phyloP scores from a whole-genome alignment of 2,888 invertebrate species.

The Ferrisia virgata region DNA sequence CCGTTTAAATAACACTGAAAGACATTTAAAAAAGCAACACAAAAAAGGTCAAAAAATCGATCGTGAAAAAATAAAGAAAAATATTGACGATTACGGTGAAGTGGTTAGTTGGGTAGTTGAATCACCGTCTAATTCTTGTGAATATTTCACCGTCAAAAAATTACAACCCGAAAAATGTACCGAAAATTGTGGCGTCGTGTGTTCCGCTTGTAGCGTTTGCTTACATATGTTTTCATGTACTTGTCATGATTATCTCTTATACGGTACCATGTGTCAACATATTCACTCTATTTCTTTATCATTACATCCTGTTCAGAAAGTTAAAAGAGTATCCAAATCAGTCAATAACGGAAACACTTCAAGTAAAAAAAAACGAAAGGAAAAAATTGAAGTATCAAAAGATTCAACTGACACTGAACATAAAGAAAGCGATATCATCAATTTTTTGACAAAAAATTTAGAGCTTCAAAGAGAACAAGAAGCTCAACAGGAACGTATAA shows the following conservation, averaged over 20 bases:
- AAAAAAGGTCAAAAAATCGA: slow-evolving; percentile 38
- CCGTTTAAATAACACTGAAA: slow-evolving; percentile 29
- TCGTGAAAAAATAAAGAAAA: slow-evolving; percentile 29
- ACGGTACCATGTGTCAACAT: slow-evolving; percentile 32
- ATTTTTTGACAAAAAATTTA: slow-evolving; percentile 36
- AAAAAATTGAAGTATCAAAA: background rate
- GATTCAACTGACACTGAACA: background rate
- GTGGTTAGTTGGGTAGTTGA: slow-evolving; percentile 28
- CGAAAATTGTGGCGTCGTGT: slow-evolving; percentile 22
- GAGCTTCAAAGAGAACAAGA: slow-evolving; percentile 21
- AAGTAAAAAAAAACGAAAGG: background rate
- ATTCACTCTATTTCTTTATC: slow-evolving; percentile 28
- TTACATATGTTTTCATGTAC: slow-evolving; percentile 36
- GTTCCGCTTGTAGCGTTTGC: slow-evolving; percentile 4
- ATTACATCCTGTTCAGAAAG: background rate
- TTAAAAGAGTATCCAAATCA: background rate
- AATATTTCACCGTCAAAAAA: slow-evolving; percentile 27
- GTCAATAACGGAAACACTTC: background rate
- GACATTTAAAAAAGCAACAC: slow-evolving; percentile 28
- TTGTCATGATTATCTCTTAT: slow-evolving; percentile 35
- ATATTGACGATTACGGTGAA: slow-evolving; percentile 32
- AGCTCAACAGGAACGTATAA: background rate
- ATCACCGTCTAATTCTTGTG: background rate
- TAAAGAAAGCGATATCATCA: slow-evolving; percentile 29
- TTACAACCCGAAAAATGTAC: slow-evolving; percentile 8